phyloP scores from a whole-genome alignment of 1,140 invertebrate genomes.

The Oscheius sp. region DNA sequence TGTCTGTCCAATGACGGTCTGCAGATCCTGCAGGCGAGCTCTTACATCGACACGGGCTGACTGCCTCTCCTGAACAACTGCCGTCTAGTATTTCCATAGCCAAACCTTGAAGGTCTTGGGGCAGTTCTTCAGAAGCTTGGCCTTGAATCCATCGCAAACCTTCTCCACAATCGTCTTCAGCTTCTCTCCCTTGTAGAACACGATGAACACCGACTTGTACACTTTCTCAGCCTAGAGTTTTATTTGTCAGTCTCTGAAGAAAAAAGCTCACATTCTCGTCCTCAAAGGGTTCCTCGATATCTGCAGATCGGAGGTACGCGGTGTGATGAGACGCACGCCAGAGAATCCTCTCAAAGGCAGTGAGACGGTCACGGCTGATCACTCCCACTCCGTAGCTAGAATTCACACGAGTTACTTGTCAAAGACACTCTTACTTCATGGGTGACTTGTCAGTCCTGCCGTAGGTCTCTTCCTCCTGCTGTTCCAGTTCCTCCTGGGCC shows the following conservation, averaged over 20 bases:
- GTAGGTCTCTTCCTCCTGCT: slow-evolving; percentile 44
- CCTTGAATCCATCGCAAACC: slow-evolving; percentile 61
- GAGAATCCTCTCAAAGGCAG: slow-evolving; percentile 56
- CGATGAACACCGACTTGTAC: slow-evolving; percentile 63
- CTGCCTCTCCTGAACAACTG: slow-evolving; percentile 13
- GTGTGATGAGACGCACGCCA: slow-evolving; percentile 59
- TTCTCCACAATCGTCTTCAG: slow-evolving; percentile 63
- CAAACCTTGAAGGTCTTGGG: slow-evolving; percentile 56
- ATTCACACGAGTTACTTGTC: not conserved
- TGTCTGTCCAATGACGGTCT: slow-evolving; percentile 67
- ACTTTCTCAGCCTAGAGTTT: slow-evolving; percentile 61
- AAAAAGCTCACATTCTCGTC: slow-evolving; percentile 46
- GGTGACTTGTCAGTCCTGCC: slow-evolving; percentile 36
- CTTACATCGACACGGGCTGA: slow-evolving; percentile 47
- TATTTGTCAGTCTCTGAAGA: not conserved
- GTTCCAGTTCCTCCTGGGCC: slow-evolving; percentile 27
- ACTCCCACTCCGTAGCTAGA: slow-evolving; percentile 57
- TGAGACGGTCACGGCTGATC: slow-evolving; percentile 53
- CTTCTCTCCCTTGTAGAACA: slow-evolving; percentile 64
- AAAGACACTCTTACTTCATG: slow-evolving; percentile 10
- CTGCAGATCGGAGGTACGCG: slow-evolving; percentile 60
- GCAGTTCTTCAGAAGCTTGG: slow-evolving; percentile 59
- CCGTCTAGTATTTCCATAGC: not conserved
- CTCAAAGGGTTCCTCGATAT: slow-evolving; percentile 61
- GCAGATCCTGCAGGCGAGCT: slow-evolving; percentile 54